Base-by-base conservation (phyloP, 1,140 invertebrate genomes). In the Drosophila orena region DNA sequence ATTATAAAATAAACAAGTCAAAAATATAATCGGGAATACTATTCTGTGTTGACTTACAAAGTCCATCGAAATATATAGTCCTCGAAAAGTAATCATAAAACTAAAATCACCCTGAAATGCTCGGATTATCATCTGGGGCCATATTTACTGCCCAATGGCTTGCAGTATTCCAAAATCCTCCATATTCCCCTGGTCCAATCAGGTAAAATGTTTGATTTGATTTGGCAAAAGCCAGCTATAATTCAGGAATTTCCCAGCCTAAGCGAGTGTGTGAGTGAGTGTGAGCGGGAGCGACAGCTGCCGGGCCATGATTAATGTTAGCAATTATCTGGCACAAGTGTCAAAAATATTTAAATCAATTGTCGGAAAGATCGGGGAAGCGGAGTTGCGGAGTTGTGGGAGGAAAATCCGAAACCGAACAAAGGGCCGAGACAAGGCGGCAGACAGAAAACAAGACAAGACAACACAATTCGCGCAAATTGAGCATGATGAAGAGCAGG, bases 271-370 rank as follows among this genome's bases (percentile, higher is more conserved):
- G 49, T 27, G 20, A 53, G 14, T 38, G 40, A 59, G 27, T 74
- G 64, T 60, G 52, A 65, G 59, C 38, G 49, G 24, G n/a, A 55
- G 34, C 62, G 72, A 77, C 79, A 84, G 72, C 79, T 88, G 84
- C 57, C 77, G 52, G 75, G 61, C 27, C 75, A 81, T 90, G 85
- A 90, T 90, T 90, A 90, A 90, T 90, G 86, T 68, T 69, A 53
- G 74, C 86, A 90, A 90, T 90, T 90, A 90, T 90, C 85, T 77
- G 64, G 71, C 64, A 78, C 74, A 76, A 85, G 81, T 81, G 81
- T 90, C 85, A 90, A 90, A 89, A 90, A 90, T 90, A 90, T 90
- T 90, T 90, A 90, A 90, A 90, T 90, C 85, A 90, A 90, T 84
- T 79, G 78, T 58, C 64, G 46, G 49, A 46, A 37, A 42, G 37